Evolutionary conservation across 2,888 invertebrate species (phyloP), one percentile per base, ranked within the genome.

Genomic region (Polyommatus icarus): DNA sequence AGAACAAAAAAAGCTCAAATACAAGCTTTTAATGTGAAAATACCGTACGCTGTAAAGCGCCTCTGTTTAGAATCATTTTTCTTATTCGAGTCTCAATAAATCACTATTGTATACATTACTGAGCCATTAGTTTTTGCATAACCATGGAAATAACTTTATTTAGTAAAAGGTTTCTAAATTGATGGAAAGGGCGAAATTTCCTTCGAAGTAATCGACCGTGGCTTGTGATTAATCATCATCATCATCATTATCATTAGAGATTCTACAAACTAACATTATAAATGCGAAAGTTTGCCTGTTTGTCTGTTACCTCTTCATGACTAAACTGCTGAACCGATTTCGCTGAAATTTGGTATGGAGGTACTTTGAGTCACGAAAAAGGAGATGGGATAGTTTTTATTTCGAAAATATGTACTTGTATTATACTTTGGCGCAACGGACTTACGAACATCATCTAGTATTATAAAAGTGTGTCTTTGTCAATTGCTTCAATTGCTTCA

Each of bases 41-140:
- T 18, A 40, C 50, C 73, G 73, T 73, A 12, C 2, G 29, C 15
- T 29, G 72, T 61, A 46, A 18, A 50, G 76, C 77, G 76, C 15
- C 18, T 32, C 18, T 75, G 24, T 91, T 91, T 91, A 87, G 88
- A 91, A 87, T 91, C 90, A 93, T 93, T 93, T 93, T 93, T 93
- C 93, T 93, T 92, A 88, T 89, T 88, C 87, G 86, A 86, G 83
- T 84, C 85, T 87, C 87, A 88, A 93, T 93, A 93, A 93, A 93
- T 93, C 92, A 92, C 87, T 78, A 71, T 71, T 72, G 72, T 77
- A 76, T 76, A 72, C 77, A 77, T 77, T 73, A 73, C 20, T 50
- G 18, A 15, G 8, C 75, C 75, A 75, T 75, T 75, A 75, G 75
- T 75, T 75, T 75, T 75, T 75, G 75, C 75, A 75, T 75, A 75